Evolutionary conservation across 2,797 vertebrate species (phyloP).

Genomic region (Semaprochilodus insignis): DNA sequence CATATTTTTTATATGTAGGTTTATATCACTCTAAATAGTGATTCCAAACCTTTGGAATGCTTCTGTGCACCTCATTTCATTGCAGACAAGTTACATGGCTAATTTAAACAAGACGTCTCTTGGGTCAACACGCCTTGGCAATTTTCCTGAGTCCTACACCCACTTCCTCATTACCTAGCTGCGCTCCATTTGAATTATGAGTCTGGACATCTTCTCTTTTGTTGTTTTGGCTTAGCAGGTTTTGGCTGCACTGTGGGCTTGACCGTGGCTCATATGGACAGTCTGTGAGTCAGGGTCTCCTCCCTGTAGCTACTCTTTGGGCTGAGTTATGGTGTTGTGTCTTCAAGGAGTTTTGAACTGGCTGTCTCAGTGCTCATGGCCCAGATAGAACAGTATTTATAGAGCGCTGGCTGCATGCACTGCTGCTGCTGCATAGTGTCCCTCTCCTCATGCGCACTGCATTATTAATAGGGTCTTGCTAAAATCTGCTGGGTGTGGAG

Average conservation of each 20-base stretch:
- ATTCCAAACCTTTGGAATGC: neutral
- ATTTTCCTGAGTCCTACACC: neutral
- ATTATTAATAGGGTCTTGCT: constrained; percentile 64
- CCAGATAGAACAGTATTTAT: constrained; percentile 81
- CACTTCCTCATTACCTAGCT: neutral
- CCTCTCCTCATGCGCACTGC: constrained; percentile 45
- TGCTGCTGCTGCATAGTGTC: constrained; percentile 46
- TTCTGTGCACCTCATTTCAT: neutral
- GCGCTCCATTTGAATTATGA: neutral
- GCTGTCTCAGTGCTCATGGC: constrained; percentile 43
- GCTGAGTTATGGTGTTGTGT: constrained; percentile 31
- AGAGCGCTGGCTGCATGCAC: constrained; percentile 66
- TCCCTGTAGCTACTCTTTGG: constrained; percentile 1
- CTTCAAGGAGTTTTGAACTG: constrained; percentile 23
- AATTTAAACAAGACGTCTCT: neutral
- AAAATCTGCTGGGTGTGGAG: constrained; percentile 29
- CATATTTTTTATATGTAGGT: no score
- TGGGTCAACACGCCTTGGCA: neutral
- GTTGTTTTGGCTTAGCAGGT: neutral
- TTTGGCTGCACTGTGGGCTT: neutral
- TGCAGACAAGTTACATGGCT: neutral
- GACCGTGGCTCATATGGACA: constrained; percentile 12
- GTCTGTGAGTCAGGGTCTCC: constrained; percentile 18
- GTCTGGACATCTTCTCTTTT: neutral
- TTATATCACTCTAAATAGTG: no score